phyloP scores from a whole-genome alignment of 2,797 vertebrate genomes.

The Poecilia velifera region DNA sequence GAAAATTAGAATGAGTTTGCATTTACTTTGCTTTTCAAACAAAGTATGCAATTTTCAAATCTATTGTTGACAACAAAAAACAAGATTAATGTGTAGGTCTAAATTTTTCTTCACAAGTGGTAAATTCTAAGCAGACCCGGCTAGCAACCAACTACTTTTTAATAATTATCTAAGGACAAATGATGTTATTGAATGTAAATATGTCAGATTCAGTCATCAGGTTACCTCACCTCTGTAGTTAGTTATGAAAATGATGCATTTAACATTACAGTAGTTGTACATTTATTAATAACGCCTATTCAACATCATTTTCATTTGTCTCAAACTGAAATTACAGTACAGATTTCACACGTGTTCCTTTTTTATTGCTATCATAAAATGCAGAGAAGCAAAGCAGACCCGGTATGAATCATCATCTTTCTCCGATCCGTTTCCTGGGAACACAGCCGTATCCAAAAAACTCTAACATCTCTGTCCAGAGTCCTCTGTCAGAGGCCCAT shows the following conservation, averaged over 20 bases:
- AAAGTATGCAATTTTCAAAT: background rate
- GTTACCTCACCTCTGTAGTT: background rate
- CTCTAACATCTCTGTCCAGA: conserved; percentile 33
- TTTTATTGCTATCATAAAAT: conserved; percentile 17
- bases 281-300: background rate
- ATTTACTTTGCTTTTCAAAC: background rate
- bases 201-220: background rate
- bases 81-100: background rate
- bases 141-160: background rate
- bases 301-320: background rate
- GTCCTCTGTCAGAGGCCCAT: conserved; percentile 15
- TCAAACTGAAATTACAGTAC: background rate
- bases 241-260: background rate
- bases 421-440: conserved; percentile 34
- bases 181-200: background rate
- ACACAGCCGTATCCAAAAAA: conserved; percentile 6
- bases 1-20: background rate
- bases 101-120: background rate
- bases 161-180: background rate
- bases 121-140: background rate
- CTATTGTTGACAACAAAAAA: background rate
- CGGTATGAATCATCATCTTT: conserved; percentile 34
- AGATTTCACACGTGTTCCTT: conserved; percentile 18
- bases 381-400: conserved; percentile 19
- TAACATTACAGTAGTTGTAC: background rate